Conservation (phyloP, 23 tunicate species). For the Oikopleura albicans region DNA sequence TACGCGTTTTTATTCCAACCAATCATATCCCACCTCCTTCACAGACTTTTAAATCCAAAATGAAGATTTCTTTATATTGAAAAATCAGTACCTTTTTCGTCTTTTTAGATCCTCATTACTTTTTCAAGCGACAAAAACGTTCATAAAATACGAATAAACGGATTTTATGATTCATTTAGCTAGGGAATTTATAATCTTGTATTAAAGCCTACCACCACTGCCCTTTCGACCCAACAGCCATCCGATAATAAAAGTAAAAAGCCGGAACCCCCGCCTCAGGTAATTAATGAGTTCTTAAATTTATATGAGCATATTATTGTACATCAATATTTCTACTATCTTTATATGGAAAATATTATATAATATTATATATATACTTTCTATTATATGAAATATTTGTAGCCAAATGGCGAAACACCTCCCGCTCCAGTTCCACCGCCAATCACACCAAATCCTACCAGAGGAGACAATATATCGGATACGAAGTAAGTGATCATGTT, state of each 20-base stretch:
- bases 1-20: too few relatives aligned
- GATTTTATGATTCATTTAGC: too few relatives aligned
- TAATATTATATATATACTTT: background rate
- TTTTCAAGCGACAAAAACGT: too few relatives aligned
- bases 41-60: too few relatives aligned
- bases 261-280: constrained; percentile 8
- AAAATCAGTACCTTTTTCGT: too few relatives aligned
- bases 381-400: background rate
- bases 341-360: background rate
- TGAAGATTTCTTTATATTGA: too few relatives aligned
- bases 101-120: too few relatives aligned
- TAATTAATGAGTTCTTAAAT: too few relatives aligned
- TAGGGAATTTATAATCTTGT: too few relatives aligned
- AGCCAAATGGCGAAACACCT: constrained; percentile 9
- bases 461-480: background rate
- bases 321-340: background rate
- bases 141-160: too few relatives aligned
- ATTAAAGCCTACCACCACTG: constrained; percentile 1
- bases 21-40: too few relatives aligned
- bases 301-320: background rate
- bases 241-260: background rate
- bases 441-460: background rate
- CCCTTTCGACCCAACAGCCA: background rate
- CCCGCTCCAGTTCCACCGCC: background rate
- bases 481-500: background rate